Percentiles rank a stretch among this genome's conserved stretches.
Evolutionary conservation across 2,888 invertebrate species (phyloP).

Genomic region (Dorcus hopei): DNA sequence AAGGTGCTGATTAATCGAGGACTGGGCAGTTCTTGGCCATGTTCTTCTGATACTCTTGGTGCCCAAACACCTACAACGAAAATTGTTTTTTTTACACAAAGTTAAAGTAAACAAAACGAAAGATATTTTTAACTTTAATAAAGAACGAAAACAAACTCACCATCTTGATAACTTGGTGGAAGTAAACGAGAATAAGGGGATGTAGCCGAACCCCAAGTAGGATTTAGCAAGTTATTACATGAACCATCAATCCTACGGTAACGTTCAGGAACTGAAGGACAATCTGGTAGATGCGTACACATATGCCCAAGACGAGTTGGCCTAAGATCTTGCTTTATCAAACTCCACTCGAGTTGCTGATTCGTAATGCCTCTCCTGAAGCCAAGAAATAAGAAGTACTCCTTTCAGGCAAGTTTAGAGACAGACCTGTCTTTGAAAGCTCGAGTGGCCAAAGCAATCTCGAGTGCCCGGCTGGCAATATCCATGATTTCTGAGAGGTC

Average conservation of each 20-base stretch:
- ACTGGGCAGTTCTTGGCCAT: conserved; percentile 59
- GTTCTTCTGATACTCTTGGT: conserved; percentile 53
- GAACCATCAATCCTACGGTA: conserved; percentile 76
- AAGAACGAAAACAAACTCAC: conserved; percentile 37
- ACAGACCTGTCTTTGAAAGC: conserved; percentile 51
- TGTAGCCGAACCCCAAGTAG: conserved; percentile 69
- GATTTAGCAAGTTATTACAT: conserved; percentile 72
- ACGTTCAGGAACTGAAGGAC: conserved; percentile 48
- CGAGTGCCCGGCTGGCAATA: conserved; percentile 50
- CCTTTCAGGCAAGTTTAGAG: neutral
- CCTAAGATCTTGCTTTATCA: conserved; percentile 48
- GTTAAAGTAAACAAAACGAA: too few species aligned
- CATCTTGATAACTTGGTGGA: conserved; percentile 66
- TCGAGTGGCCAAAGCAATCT: conserved; percentile 54
- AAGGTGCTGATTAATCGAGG: conserved; percentile 65
- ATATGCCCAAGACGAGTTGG: conserved; percentile 47
- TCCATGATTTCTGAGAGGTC: conserved; percentile 47
- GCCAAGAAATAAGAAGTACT: neutral
- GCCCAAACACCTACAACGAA: conserved; percentile 58
- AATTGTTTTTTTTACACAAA: neutral
- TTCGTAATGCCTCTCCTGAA: conserved; percentile 49
- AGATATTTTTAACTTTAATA: too few species aligned
- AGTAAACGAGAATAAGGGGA: conserved; percentile 64
- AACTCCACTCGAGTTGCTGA: conserved; percentile 49
- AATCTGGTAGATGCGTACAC: conserved; percentile 47